Percentiles rank a stretch among this genome's conserved stretches.
Evolutionary conservation across 1,140 invertebrate species (phyloP).

Genomic region (Leptinotarsa undecemlineata): DNA sequence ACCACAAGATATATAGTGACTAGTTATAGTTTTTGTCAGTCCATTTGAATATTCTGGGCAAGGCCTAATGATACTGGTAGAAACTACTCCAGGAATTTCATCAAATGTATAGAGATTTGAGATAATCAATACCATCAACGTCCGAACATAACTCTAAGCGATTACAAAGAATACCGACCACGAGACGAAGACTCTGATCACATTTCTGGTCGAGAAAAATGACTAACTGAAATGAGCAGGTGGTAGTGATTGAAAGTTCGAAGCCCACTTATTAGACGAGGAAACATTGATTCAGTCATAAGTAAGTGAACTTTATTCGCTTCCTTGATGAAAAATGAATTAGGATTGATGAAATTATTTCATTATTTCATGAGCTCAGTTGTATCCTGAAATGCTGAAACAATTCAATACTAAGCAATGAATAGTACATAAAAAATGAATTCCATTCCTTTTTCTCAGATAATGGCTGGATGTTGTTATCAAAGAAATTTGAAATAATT

Average conservation of each 20-base stretch:
- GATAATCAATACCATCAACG: constrained; percentile 6
- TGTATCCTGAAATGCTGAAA: no score
- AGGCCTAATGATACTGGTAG: constrained; percentile 5
- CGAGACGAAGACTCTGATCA: not conserved
- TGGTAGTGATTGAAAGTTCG: not conserved
- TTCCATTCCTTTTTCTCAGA: no score
- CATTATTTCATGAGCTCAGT: no score
- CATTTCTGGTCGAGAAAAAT: not conserved
- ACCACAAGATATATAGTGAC: not conserved
- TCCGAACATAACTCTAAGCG: not conserved
- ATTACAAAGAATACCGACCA: constrained; percentile 1
- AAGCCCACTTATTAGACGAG: no score
- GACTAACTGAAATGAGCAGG: not conserved
- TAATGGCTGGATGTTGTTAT: no score
- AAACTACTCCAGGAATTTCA: not conserved
- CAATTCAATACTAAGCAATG: no score
- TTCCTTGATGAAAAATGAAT: no score
- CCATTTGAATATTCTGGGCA: not conserved
- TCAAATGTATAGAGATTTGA: not conserved
- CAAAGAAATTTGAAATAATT: no score
- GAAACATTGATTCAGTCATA: no score
- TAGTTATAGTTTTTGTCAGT: constrained; percentile 1
- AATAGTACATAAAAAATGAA: no score
- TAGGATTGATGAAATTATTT: no score
- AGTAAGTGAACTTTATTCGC: no score